Percentiles rank a stretch among this genome's conserved stretches.
phyloP scores from a whole-genome alignment of 2,888 invertebrate species.

The Pachliopta kotzebuea region DNA sequence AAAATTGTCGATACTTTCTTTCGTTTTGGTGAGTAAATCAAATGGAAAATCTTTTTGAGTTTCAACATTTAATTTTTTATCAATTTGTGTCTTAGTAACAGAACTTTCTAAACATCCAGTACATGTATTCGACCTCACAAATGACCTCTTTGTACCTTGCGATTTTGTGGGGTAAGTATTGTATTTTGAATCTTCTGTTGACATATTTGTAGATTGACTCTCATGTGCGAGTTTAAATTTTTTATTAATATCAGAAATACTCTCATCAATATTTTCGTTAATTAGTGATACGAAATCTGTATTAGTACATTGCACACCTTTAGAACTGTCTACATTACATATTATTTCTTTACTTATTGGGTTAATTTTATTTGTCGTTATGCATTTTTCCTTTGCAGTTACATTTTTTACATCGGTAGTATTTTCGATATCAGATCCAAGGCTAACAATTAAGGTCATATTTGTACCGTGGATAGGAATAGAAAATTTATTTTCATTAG shows the following conservation, averaged over 20 bases:
- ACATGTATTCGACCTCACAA: conserved; percentile 54
- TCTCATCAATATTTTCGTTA: conserved; percentile 30
- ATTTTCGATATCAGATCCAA: conserved; percentile 33
- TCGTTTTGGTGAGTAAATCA: conserved; percentile 9
- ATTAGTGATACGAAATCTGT: conserved; percentile 36
- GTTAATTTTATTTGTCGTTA: conserved; percentile 9
- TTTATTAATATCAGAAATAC: conserved; percentile 22
- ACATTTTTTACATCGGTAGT: neutral
- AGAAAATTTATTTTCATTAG: conserved; percentile 46
- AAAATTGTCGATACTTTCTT: neutral
- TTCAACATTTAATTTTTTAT: conserved; percentile 28
- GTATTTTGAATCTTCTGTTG: conserved; percentile 33
- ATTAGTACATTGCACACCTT: conserved; percentile 50
- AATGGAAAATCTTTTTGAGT: conserved; percentile 24
- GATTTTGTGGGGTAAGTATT: conserved; percentile 53
- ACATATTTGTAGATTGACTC: conserved; percentile 31
- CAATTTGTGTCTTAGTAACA: conserved; percentile 28
- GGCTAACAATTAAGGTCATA: conserved; percentile 60
- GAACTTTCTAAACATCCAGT: conserved; percentile 39
- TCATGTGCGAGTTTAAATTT: conserved; percentile 25
- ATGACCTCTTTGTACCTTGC: conserved; percentile 42
- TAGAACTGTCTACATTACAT: conserved; percentile 53
- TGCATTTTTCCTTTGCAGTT: neutral
- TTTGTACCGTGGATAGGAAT: conserved; percentile 71
- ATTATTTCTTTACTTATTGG: conserved; percentile 41